Evolutionary conservation across 2,888 invertebrate species (phyloP).

Genomic region (Erpobdella octoculata): DNA sequence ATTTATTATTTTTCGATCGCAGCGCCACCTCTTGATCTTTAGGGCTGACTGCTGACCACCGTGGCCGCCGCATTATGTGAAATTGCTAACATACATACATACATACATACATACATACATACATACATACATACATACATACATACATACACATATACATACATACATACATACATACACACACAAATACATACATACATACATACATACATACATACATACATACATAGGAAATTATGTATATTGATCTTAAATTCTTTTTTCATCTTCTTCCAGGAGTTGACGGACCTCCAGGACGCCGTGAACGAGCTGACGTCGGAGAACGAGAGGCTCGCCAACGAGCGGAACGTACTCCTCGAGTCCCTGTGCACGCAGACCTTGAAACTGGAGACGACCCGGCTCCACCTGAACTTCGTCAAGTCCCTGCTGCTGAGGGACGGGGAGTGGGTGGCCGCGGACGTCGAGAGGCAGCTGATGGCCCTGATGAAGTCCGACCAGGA

Average conservation of each 20-base stretch:
- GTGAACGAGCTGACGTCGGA: constrained; percentile 77
- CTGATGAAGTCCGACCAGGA: constrained; percentile 61
- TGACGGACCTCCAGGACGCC: constrained; percentile 61
- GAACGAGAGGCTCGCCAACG: constrained; percentile 76
- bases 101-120: not conserved
- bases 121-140: constrained; percentile 1
- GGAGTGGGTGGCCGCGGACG: constrained; percentile 45
- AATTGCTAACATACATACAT: too few species aligned
- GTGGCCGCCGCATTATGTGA: too few species aligned
- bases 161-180: constrained; percentile 1
- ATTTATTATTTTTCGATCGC: too few species aligned
- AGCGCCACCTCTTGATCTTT: too few species aligned
- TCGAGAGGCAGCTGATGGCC: constrained; percentile 65
- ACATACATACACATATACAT: not conserved
- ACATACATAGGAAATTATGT: too few species aligned
- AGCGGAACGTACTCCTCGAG: constrained; percentile 79
- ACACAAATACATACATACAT: too few species aligned
- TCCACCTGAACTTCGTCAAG: constrained; percentile 74
- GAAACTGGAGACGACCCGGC: constrained; percentile 76
- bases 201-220: not conserved
- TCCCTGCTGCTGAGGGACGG: constrained; percentile 20
- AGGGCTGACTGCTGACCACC: too few species aligned
- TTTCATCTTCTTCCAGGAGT: constrained; percentile 51
- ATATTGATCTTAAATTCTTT: not conserved
- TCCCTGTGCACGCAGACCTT: constrained; percentile 85